A percentile compares a stretch with the other conserved stretches of the same genome.
Evolutionary conservation across 2,797 vertebrate genomes (phyloP).

Genomic region (Graptemys geographica): DNA sequence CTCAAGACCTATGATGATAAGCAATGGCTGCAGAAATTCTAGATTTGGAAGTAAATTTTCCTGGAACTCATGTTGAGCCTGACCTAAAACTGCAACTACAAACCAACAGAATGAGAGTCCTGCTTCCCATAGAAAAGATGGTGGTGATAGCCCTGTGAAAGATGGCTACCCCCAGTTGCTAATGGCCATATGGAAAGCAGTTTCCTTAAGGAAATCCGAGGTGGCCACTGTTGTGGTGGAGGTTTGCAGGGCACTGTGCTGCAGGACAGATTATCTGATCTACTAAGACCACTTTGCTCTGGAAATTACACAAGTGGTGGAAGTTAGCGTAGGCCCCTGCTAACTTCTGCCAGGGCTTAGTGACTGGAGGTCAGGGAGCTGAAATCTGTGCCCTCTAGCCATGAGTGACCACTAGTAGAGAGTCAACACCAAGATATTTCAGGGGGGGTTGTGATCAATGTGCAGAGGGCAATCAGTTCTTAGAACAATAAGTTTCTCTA

Average conservation of each 20-base stretch:
- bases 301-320: neutral
- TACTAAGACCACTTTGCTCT: neutral
- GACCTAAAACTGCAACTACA: neutral
- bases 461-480: slow-evolving; percentile 14
- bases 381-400: neutral
- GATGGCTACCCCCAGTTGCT: neutral
- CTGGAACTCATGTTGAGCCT: neutral
- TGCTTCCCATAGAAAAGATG: neutral
- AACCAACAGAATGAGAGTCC: neutral
- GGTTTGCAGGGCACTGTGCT: neutral
- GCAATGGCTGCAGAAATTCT: neutral
- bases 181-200: neutral
- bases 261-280: neutral
- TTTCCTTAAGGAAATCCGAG: neutral
- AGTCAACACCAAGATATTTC: neutral
- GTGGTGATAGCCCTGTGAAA: neutral
- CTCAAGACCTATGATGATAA: neutral
- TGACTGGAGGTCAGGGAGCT: neutral
- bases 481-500: neutral
- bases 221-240: neutral
- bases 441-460: neutral
- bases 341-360: neutral
- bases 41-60: neutral
- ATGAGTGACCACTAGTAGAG: neutral
- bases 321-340: neutral